Percentiles rank a stretch among this genome's conserved stretches.
Conservation (phyloP, 2,888 invertebrate genomes). For the Lathronympha strigana region DNA sequence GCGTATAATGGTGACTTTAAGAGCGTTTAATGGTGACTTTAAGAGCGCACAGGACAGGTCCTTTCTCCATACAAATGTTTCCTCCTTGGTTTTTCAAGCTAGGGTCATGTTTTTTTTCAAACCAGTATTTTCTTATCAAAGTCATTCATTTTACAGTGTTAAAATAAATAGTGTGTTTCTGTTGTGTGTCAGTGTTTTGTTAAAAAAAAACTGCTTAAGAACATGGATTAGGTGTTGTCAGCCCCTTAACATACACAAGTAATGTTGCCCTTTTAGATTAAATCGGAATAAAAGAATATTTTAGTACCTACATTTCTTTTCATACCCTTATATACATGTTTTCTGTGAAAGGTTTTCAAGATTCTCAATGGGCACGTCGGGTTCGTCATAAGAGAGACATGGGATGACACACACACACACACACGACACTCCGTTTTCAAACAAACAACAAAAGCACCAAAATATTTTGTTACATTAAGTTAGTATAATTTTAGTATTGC, state of each 20-base stretch:
- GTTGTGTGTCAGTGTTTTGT: too few species aligned
- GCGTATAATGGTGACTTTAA: too few species aligned
- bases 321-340: conserved; percentile 1
- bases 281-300: conserved; percentile 11
- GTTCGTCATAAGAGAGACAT: background rate
- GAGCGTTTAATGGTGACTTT: too few species aligned
- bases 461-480: background rate
- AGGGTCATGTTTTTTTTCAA: too few species aligned
- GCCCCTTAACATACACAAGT: background rate
- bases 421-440: background rate
- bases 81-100: too few species aligned
- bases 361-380: conserved; percentile 9
- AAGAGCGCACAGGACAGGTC: too few species aligned
- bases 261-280: background rate
- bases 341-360: conserved; percentile 2
- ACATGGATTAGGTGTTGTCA: too few species aligned
- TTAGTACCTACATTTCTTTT: conserved; percentile 5
- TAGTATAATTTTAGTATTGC: background rate
- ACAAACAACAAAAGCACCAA: background rate
- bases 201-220: too few species aligned
- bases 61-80: too few species aligned
- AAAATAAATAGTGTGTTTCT: too few species aligned
- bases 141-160: too few species aligned
- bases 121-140: too few species aligned
- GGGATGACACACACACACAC: background rate